phyloP scores from a whole-genome alignment of 2,888 invertebrate species.

The Drosophila mettleri region DNA sequence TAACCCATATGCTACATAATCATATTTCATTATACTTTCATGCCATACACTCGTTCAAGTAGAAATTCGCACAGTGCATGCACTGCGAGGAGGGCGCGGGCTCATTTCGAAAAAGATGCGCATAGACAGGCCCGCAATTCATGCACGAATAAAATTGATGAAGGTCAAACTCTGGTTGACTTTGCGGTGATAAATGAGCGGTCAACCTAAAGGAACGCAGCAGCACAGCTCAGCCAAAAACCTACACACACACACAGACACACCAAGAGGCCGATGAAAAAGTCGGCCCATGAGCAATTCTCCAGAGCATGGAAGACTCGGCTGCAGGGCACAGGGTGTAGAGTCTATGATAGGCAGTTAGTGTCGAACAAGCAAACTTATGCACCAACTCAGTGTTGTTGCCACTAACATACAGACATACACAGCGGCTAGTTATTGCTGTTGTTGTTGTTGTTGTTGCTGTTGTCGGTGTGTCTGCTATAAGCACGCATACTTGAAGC shows the following conservation, averaged over 20 bases:
- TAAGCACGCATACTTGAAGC: conserved; percentile 70
- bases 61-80: conserved; percentile 35
- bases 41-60: conserved; percentile 27
- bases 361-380: conserved; percentile 48
- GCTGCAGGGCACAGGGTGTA: conserved; percentile 8
- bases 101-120: conserved; percentile 58
- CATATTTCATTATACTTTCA: conserved; percentile 54
- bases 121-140: conserved; percentile 60
- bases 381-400: conserved; percentile 36
- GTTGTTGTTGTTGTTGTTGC: conserved; percentile 8
- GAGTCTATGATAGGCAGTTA: conserved; percentile 16
- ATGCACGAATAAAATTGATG: conserved; percentile 72
- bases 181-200: conserved; percentile 76
- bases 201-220: conserved; percentile 58
- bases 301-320: conserved; percentile 7
- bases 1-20: conserved; percentile 60
- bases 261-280: conserved; percentile 5
- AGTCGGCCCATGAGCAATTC: conserved; percentile 4
- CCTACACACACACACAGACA: conserved; percentile 6
- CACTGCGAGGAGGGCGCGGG: conserved; percentile 26
- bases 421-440: conserved; percentile 15
- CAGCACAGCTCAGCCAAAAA: conserved; percentile 14
- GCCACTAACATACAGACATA: too few species aligned
- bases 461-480: conserved; percentile 36
- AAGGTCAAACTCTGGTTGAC: conserved; percentile 75